Conservation (phyloP, 2,113 vertebrate genomes). For the Mandrillus leucophaeus region DNA sequence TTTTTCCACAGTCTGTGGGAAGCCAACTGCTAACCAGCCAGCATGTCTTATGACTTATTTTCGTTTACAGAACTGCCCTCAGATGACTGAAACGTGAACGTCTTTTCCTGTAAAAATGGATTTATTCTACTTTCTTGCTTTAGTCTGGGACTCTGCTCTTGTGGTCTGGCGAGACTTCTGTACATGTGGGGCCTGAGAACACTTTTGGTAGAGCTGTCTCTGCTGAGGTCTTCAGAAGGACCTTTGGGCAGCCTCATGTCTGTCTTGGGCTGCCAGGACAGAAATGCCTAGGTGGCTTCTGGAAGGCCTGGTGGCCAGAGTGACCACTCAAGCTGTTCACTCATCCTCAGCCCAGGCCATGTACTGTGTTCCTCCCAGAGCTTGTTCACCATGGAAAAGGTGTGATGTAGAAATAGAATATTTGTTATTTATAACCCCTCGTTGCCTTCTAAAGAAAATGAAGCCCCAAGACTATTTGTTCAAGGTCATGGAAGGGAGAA, state of each 20-base stretch:
- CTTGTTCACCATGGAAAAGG: neutral
- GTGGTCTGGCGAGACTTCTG: neutral
- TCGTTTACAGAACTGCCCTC: neutral
- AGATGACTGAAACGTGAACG: neutral
- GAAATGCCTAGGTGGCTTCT: neutral
- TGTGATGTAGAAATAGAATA: neutral
- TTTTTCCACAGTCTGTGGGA: neutral
- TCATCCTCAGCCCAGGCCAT: neutral
- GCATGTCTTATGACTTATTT: neutral
- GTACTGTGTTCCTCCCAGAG: neutral
- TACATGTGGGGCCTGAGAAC: neutral
- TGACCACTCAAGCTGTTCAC: neutral
- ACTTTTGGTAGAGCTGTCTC: neutral
- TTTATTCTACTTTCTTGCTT: neutral
- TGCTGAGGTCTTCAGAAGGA: neutral
- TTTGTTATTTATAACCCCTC: neutral
- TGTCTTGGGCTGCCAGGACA: neutral
- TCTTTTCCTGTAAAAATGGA: neutral
- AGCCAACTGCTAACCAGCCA: neutral
- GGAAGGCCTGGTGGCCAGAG: neutral
- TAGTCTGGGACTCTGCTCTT: neutral
- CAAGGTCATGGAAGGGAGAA: neutral
- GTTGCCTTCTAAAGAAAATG: neutral
- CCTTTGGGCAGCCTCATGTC: neutral
- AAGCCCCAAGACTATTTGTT: neutral